Evolutionary conservation across 2,113 vertebrate genomes (phyloP).

Genomic region (Gorilla gorilla): DNA sequence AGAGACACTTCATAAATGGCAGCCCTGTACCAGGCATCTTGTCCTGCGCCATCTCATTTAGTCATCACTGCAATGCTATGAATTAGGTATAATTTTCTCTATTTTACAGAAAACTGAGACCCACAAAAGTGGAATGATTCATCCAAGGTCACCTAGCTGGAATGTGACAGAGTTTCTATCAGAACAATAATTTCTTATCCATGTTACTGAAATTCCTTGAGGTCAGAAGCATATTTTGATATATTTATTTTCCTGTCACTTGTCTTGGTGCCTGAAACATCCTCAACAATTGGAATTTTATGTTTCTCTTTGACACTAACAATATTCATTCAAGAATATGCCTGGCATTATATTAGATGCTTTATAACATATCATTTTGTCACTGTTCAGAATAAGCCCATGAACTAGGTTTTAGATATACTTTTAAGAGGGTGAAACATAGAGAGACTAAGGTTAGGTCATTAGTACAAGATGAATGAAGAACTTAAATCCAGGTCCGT

Average conservation of each 20-base stretch:
- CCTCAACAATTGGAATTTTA: neutral
- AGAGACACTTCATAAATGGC: neutral
- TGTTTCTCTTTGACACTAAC: neutral
- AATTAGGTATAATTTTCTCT: neutral
- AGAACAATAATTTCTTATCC: slow-evolving; percentile 24
- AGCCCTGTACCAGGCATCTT: neutral
- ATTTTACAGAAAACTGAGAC: neutral
- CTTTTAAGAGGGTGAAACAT: neutral
- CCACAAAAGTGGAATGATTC: neutral
- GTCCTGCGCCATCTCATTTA: neutral
- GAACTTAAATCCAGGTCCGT: neutral
- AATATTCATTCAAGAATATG: neutral
- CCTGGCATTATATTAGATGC: neutral
- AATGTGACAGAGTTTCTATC: neutral
- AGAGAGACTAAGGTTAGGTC: neutral
- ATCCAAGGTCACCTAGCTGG: neutral
- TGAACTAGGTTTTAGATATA: neutral
- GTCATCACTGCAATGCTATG: neutral
- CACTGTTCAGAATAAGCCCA: neutral
- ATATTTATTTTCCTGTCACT: neutral
- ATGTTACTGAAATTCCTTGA: neutral
- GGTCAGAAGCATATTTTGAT: neutral
- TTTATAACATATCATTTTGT: neutral
- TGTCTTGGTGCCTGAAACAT: neutral
- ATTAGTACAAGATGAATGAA: neutral